phyloP scores from a whole-genome alignment of 2,797 vertebrate species.

The Morelia viridis region DNA sequence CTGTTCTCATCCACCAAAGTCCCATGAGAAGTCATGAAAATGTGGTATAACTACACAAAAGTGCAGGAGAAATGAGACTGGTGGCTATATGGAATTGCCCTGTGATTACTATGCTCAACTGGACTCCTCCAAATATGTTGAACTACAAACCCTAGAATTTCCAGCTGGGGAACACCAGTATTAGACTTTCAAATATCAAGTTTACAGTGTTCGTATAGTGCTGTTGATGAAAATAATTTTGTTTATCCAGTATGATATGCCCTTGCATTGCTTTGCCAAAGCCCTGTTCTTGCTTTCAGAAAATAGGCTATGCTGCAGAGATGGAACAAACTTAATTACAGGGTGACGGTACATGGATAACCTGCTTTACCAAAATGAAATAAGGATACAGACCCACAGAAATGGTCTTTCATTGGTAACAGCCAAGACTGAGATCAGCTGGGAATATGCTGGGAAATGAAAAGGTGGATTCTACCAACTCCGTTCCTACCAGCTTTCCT shows the following conservation, averaged over 20 bases:
- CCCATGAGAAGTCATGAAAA: background rate
- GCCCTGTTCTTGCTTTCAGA: background rate
- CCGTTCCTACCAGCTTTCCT: background rate
- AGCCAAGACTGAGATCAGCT: fast-evolving
- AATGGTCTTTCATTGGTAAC: conserved; percentile 19
- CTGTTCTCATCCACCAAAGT: background rate
- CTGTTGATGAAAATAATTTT: background rate
- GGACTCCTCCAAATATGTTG: background rate
- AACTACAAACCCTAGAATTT: background rate
- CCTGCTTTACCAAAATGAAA: background rate
- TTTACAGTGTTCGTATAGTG: background rate
- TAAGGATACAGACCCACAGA: background rate
- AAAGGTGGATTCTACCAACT: background rate
- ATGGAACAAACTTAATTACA: background rate
- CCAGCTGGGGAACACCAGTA: background rate
- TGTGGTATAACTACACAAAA: background rate
- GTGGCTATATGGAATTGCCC: background rate
- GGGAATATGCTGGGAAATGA: background rate
- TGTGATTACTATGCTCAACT: background rate
- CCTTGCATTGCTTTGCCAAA: background rate
- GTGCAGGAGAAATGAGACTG: background rate
- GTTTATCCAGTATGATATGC: fast-evolving
- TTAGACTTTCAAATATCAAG: background rate
- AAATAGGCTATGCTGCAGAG: fast-evolving
- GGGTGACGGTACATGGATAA: conserved; percentile 10